These are phyloP conservation scores for Cuniculus paca DNA, from an alignment of 2,797 vertebrate genomes.

Conservation along the genomic window DNA sequence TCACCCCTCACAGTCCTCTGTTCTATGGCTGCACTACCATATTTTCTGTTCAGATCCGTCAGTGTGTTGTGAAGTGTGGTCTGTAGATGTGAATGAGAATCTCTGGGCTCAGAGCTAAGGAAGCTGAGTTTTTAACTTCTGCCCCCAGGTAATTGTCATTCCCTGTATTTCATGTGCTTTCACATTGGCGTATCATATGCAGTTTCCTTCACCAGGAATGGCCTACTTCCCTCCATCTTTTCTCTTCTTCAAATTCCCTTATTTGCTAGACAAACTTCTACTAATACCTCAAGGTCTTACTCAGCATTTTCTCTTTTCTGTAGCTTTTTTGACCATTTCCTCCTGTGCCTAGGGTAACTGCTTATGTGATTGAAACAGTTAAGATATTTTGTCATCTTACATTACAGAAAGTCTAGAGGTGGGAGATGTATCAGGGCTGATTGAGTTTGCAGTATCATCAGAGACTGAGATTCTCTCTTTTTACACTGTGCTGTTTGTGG, in stretches of 20 bases:
- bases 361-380: conserved; percentile 21
- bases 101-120: background rate
- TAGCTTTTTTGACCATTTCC: background rate
- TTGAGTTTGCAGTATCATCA: background rate
- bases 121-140: background rate
- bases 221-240: background rate
- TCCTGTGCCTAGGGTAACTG: background rate
- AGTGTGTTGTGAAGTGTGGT: background rate
- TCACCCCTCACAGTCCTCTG: background rate
- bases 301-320: background rate
- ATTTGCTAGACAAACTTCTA: background rate
- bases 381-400: background rate
- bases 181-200: background rate
- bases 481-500: background rate
- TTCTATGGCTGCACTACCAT: background rate
- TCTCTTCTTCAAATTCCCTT: background rate
- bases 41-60: background rate
- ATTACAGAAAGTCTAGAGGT: background rate
- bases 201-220: background rate
- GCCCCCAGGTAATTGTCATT: background rate
- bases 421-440: background rate
- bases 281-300: background rate
- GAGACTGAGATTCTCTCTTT: background rate
- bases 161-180: background rate
- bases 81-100: background rate